phyloP scores from a whole-genome alignment of 23 tunicate species.

The Trididemnum miniatum region DNA sequence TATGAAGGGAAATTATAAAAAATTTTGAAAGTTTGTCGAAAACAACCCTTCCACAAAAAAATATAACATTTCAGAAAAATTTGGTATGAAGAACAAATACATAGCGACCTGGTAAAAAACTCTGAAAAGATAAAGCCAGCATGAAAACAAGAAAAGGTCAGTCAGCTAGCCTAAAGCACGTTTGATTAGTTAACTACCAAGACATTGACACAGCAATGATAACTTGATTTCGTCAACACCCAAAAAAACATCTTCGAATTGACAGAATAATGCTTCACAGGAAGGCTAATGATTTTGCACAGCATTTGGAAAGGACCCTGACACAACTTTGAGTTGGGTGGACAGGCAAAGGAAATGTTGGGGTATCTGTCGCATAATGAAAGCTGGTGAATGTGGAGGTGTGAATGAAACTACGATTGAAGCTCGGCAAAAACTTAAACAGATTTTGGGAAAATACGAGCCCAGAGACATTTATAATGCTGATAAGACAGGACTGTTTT shows the following conservation, averaged over 20 bases:
- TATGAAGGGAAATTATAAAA: constrained; percentile 5
- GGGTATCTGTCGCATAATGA: constrained; percentile 15
- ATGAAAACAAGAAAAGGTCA: neutral
- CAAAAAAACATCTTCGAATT: neutral
- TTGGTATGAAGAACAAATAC: constrained; percentile 7
- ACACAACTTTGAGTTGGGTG: neutral
- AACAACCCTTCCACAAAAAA: constrained; percentile 1
- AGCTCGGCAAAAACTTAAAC: neutral
- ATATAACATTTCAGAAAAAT: neutral
- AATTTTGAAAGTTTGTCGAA: neutral
- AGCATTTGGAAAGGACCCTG: neutral
- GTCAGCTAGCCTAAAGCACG: constrained; percentile 10
- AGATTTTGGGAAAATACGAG: neutral
- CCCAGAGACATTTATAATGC: constrained; percentile 25
- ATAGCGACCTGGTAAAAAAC: constrained; percentile 8
- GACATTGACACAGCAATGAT: constrained; percentile 10
- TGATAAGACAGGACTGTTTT: neutral
- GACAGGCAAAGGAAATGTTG: constrained; percentile 1
- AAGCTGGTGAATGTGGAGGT: constrained; percentile 17
- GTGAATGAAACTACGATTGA: neutral
- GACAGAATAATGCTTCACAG: constrained; percentile 1
- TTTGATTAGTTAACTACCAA: neutral
- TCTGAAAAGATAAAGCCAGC: neutral
- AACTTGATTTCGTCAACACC: constrained; percentile 6
- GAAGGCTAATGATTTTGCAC: constrained; percentile 8